Evolutionary conservation across 2,888 invertebrate genomes (phyloP).

Genomic region (Cheiracanthium punctorium): DNA sequence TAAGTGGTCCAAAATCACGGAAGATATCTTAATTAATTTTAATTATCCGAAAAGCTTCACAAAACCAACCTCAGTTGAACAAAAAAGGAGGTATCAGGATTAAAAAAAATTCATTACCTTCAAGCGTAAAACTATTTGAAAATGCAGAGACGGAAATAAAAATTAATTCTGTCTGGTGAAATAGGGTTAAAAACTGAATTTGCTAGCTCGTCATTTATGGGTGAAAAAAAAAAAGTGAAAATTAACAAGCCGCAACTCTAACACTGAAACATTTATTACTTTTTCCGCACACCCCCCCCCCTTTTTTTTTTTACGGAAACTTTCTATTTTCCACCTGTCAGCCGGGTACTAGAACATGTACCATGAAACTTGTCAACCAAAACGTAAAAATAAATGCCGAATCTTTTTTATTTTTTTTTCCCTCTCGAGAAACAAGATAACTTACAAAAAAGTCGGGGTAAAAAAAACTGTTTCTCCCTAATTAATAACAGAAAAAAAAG

Average conservation of each 20-base stretch:
- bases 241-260: background rate
- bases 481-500: conserved; percentile 35
- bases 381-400: conserved; percentile 44
- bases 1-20: background rate
- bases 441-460: no score
- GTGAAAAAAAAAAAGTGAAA: background rate
- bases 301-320: background rate
- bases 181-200: no score
- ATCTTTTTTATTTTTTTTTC: background rate
- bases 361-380: conserved; percentile 40
- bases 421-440: conserved; percentile 12
- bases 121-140: no score
- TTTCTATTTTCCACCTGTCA: conserved; percentile 56
- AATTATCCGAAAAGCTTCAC: background rate
- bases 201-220: no score
- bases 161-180: no score
- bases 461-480: conserved; percentile 16
- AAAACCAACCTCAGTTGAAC: background rate
- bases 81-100: no score
- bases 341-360: conserved; percentile 8
- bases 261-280: background rate
- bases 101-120: no score
- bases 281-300: background rate
- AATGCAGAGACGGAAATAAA: no score
- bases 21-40: background rate